Evolutionary conservation across 2,113 vertebrate species (phyloP).

Genomic region (Anas platyrhynchos): DNA sequence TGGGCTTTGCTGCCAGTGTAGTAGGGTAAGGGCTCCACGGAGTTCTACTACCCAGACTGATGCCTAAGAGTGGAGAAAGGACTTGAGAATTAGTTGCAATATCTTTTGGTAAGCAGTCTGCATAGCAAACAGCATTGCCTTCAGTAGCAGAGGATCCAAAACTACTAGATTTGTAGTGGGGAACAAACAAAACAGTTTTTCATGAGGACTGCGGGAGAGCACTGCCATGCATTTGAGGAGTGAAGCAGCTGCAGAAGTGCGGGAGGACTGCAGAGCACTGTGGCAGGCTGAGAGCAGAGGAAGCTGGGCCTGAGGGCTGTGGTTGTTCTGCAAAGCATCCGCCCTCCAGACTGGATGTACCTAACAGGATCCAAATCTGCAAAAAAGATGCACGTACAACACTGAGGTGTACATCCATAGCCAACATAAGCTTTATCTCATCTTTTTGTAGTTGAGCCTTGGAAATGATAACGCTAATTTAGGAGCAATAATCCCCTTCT

Average conservation of each 20-base stretch:
- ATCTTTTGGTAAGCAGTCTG: neutral
- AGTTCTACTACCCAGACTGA: neutral
- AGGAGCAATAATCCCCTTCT: neutral
- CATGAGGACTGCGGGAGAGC: neutral
- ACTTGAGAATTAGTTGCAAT: accelerated
- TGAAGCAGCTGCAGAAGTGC: neutral
- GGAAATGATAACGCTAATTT: neutral
- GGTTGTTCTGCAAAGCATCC: neutral
- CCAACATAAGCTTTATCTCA: neutral
- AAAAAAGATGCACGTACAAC: neutral
- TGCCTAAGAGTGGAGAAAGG: neutral
- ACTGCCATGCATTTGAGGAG: neutral
- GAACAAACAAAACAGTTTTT: neutral
- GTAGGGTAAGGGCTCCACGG: neutral
- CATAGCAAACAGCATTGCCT: neutral
- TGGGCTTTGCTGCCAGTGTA: neutral
- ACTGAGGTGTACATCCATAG: accelerated
- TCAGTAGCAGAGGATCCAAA: neutral
- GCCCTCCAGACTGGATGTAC: neutral
- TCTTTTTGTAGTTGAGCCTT: neutral
- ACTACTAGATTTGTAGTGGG: no score
- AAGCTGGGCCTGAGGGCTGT: no score
- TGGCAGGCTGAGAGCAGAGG: neutral
- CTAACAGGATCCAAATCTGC: neutral
- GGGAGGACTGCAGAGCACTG: neutral